A percentile compares a stretch with the other conserved stretches of the same genome.
These are phyloP conservation scores for Cephus runcator DNA, from an alignment of 2,888 invertebrate genomes.

Conservation along the genomic window DNA sequence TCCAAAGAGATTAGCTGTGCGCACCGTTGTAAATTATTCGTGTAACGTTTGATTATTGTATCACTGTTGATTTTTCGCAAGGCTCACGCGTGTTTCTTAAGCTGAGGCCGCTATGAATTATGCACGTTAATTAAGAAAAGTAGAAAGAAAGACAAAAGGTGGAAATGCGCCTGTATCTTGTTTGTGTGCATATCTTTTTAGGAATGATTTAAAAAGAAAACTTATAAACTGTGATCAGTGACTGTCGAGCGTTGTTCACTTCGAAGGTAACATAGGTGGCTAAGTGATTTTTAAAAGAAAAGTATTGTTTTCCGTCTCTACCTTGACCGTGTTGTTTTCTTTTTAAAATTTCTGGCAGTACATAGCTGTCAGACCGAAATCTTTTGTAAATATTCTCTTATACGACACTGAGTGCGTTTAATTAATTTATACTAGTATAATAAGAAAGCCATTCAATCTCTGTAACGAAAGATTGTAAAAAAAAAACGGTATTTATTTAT, in stretches of 20 bases:
- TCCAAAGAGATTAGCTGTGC: not conserved
- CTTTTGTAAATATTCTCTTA: not conserved
- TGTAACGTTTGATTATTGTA: not conserved
- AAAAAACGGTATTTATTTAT: not conserved
- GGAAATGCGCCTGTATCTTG: not conserved
- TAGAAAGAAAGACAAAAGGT: not conserved
- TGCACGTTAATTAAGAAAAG: not conserved
- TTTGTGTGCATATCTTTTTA: not conserved
- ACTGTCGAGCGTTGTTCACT: not conserved
- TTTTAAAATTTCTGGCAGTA: not conserved
- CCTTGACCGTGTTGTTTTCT: not conserved
- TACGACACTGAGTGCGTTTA: not conserved
- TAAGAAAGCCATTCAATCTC: not conserved
- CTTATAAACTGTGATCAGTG: not conserved
- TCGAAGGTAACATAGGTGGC: not conserved
- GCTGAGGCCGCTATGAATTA: not conserved
- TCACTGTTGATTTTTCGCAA: not conserved
- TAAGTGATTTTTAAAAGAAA: not conserved
- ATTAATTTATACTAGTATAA: not conserved
- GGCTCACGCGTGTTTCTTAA: not conserved
- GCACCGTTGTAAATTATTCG: not conserved
- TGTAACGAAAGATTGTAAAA: not conserved
- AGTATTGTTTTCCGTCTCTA: not conserved
- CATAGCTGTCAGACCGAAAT: not conserved
- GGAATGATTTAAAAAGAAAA: not conserved